Conservation (phyloP, 2,113 vertebrate species). For the Numenius arquata region DNA sequence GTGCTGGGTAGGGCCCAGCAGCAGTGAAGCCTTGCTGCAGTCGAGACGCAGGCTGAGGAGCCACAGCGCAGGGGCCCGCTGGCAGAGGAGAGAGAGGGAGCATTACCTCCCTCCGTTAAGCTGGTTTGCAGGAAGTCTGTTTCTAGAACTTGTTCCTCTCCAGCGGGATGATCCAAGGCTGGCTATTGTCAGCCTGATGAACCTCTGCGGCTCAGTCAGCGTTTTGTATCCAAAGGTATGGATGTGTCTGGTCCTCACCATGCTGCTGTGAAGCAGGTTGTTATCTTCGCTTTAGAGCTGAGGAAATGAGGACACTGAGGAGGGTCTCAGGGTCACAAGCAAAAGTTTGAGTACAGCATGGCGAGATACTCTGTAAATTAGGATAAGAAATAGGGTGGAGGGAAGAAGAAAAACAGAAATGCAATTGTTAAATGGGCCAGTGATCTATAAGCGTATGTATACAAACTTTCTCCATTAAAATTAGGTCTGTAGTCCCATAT, state of each 20-base stretch:
- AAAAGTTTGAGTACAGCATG: background rate
- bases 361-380: background rate
- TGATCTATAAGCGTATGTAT: background rate
- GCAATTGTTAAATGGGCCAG: background rate
- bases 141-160: background rate
- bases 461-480: background rate
- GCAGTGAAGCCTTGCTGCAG: background rate
- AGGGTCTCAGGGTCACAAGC: background rate
- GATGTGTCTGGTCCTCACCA: rapidly evolving
- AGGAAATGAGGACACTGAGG: background rate
- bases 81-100: background rate
- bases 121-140: background rate
- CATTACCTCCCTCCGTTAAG: background rate
- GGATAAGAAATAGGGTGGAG: background rate
- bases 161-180: background rate
- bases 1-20: background rate
- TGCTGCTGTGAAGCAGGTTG: background rate
- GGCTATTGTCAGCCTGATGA: background rate
- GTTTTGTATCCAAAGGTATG: background rate
- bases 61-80: rapidly evolving
- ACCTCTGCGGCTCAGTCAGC: background rate
- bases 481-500: background rate
- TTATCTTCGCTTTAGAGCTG: background rate
- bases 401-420: background rate
- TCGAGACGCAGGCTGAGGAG: rapidly evolving